phyloP scores from a whole-genome alignment of 2,113 vertebrate species.

The Leucoraja erinaceus region DNA sequence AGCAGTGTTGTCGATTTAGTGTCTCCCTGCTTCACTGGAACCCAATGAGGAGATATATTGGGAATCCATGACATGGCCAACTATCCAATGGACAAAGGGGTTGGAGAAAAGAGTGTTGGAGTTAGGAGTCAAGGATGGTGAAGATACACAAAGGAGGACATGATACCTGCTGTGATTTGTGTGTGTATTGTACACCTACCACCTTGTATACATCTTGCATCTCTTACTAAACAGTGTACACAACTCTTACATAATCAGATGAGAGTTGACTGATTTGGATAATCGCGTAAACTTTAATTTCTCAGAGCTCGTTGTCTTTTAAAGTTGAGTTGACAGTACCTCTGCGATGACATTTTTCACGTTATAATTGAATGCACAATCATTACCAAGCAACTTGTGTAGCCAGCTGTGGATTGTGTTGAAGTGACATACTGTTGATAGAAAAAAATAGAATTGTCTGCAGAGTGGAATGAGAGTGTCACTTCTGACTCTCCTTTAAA shows the following conservation, averaged over 20 bases:
- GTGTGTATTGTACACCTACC: neutral
- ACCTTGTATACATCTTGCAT: neutral
- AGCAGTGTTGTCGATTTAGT: neutral
- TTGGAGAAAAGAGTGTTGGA: neutral
- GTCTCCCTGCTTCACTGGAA: neutral
- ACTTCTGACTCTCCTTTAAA: conserved; percentile 56
- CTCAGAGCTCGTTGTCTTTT: conserved; percentile 7
- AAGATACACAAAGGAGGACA: neutral
- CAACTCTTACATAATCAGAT: neutral
- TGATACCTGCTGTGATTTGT: neutral
- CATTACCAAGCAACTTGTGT: conserved; percentile 45
- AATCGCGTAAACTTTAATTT: conserved; percentile 38
- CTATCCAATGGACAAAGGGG: neutral
- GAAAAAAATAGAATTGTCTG: conserved; percentile 56
- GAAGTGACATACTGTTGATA: conserved; percentile 47
- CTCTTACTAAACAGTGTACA: neutral
- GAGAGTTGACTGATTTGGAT: conserved; percentile 1
- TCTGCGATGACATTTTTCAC: conserved; percentile 43
- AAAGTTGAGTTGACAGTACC: conserved; percentile 44
- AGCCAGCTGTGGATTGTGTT: conserved; percentile 32
- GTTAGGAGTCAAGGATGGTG: neutral
- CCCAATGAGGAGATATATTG: neutral
- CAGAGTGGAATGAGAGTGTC: conserved; percentile 33
- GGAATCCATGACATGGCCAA: neutral
- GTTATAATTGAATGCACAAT: conserved; percentile 43